Base-by-base conservation (phyloP, 64 coral and sea anemone genomes). In the Exaiptasia diaphana region DNA sequence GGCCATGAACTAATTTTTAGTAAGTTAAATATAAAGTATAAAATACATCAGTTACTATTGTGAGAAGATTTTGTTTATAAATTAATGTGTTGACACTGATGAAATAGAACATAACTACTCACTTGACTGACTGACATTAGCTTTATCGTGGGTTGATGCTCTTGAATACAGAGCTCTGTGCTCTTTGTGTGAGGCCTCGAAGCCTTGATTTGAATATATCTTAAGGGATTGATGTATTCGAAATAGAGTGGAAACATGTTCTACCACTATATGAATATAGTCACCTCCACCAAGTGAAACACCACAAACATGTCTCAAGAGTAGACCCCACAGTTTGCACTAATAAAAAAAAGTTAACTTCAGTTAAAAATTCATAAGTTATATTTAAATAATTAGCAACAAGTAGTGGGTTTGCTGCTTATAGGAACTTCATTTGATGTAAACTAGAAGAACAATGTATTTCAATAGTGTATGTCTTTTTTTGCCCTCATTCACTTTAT, bases 181-280 rank as follows among this genome's bases (percentile, higher is more conserved):
- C 1, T 67, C 49, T 40, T 82, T 82, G 20, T 82, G 79, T 1
- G 79, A 64, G 44, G 79, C 60, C 52, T 82, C 79, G 37, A 82
- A 82, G 7, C 79, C 79, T 69, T 82, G 62, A 21, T 55, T 55
- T 4, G 79, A 79, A 32, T 79, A 79, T 20, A 37, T 79, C 50
- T 20, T 33, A 62, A 79, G 38, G n/a, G 54, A 79, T 41, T 62
- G 41, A 14, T 58, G 41, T 18, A 37, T 13, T n/a, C 79, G 42
- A 50, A 69, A 35, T 54, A 82, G 13, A 58, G 68, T 82, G 6
- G 79, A 58, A 69, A 37, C 68, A 4, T 82, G 79, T 25, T 82
- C 54, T 1, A 79, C 54, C 0, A 41, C 41, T 0, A 32, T 27
- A 0, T 79, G 75, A 12, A 53, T 53, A 60, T 78, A 78, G 44